These are phyloP conservation scores for Thysanoteuthis rhombus DNA, from an alignment of 2,888 invertebrate genomes.

Conservation along the genomic window DNA sequence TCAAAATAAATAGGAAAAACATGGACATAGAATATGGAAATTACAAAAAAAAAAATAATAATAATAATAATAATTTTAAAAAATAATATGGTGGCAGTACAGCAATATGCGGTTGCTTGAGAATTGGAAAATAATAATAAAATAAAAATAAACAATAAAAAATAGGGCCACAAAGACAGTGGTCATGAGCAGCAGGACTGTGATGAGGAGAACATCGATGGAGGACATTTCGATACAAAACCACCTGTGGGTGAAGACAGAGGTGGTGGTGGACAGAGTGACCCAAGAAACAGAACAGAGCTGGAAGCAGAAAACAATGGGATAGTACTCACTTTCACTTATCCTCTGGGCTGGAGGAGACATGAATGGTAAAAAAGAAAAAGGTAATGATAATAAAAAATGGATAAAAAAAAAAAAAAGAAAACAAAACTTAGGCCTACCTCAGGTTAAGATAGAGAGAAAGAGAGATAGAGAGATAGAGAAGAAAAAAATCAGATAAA, in stretches of 20 bases:
- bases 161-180: constrained; percentile 28
- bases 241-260: neutral
- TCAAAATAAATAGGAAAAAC: constrained; percentile 1
- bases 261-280: constrained; percentile 28
- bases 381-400: constrained; percentile 28
- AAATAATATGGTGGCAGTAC: neutral
- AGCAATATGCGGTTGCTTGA: neutral
- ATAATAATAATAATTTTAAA: constrained; percentile 1
- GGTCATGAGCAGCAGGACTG: constrained; percentile 26
- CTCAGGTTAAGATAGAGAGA: neutral
- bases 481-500: neutral
- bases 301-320: constrained; percentile 28
- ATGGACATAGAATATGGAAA: constrained; percentile 30
- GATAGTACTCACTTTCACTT: constrained; percentile 26
- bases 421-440: neutral
- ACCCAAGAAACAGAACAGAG: constrained; percentile 30
- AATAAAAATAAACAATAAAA: neutral
- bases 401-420: constrained; percentile 2
- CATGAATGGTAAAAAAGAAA: constrained; percentile 31
- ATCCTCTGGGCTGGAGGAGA: constrained; percentile 17
- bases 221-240: constrained; percentile 20
- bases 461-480: neutral
- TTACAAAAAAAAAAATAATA: constrained; percentile 19
- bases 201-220: constrained; percentile 17
- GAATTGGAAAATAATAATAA: neutral